These are phyloP conservation scores for Clepsis dumicolana DNA, from an alignment of 2,888 invertebrate genomes.

Conservation along the genomic window DNA sequence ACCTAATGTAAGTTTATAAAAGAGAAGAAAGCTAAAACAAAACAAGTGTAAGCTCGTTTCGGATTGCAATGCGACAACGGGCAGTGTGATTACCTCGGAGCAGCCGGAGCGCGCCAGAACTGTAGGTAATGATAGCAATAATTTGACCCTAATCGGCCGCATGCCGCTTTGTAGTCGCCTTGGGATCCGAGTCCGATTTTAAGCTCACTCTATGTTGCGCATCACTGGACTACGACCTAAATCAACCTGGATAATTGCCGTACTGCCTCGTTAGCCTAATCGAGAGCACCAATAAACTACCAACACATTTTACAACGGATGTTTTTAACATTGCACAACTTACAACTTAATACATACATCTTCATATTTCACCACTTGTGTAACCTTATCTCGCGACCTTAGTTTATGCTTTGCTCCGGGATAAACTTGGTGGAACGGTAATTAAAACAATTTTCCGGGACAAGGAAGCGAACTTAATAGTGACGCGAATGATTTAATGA, in stretches of 20 bases:
- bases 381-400: constrained; percentile 33
- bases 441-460: constrained; percentile 74
- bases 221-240: constrained; percentile 78
- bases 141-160: constrained; percentile 83
- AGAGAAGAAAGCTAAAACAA: constrained; percentile 50
- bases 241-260: constrained; percentile 75
- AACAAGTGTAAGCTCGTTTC: constrained; percentile 57
- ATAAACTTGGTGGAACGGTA: constrained; percentile 60
- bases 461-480: constrained; percentile 65
- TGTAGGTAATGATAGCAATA: constrained; percentile 81
- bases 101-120: constrained; percentile 63
- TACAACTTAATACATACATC: constrained; percentile 28
- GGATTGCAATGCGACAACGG: constrained; percentile 63
- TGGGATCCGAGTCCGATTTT: constrained; percentile 80
- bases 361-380: constrained; percentile 37
- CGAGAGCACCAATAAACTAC: constrained; percentile 54
- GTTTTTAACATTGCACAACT: constrained; percentile 19
- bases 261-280: constrained; percentile 65
- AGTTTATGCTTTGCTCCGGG: constrained; percentile 49
- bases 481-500: constrained; percentile 78
- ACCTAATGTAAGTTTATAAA: not conserved
- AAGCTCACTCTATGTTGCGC: constrained; percentile 79
- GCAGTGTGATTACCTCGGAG: constrained; percentile 70
- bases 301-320: constrained; percentile 17
- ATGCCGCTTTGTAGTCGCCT: constrained; percentile 79